Evolutionary conservation across 2,888 invertebrate genomes (phyloP).

Genomic region (Atethmia centrago): DNA sequence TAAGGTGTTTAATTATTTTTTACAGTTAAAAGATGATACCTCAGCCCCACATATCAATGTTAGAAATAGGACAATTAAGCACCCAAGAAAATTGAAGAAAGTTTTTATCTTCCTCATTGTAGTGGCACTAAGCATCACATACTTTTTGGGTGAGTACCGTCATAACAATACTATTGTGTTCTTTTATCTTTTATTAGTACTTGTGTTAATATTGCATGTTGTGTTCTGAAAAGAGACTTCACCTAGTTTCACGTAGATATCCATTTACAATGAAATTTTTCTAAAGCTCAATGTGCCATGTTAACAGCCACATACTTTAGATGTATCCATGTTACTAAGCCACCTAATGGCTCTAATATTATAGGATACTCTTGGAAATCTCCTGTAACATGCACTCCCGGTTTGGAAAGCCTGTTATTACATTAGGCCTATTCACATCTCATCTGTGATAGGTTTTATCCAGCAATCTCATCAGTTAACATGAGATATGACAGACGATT

Average conservation of each 20-base stretch:
- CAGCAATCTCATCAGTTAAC: background rate
- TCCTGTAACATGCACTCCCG: background rate
- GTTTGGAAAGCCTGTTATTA: background rate
- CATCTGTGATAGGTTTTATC: background rate
- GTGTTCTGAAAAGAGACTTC: background rate
- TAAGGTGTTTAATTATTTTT: conserved; percentile 10
- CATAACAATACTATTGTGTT: background rate
- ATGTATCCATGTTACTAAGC: background rate
- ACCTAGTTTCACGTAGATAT: background rate
- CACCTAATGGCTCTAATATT: background rate
- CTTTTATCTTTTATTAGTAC: too few relatives aligned
- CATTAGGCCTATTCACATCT: too few relatives aligned
- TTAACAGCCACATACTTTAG: background rate
- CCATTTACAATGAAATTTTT: background rate
- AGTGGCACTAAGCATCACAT: conserved; percentile 82
- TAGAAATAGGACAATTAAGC: conserved; percentile 80
- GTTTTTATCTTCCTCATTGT: conserved; percentile 84
- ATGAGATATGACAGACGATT: background rate
- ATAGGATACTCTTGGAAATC: background rate
- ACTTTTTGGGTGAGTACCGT: conserved; percentile 83
- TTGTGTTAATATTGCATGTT: background rate
- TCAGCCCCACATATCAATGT: conserved; percentile 79
- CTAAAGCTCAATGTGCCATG: background rate
- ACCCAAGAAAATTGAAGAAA: conserved; percentile 84
- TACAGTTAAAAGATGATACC: conserved; percentile 87